These are phyloP conservation scores for Cerceris ruficornis DNA, from an alignment of 2,888 invertebrate species.

Conservation along the genomic window DNA sequence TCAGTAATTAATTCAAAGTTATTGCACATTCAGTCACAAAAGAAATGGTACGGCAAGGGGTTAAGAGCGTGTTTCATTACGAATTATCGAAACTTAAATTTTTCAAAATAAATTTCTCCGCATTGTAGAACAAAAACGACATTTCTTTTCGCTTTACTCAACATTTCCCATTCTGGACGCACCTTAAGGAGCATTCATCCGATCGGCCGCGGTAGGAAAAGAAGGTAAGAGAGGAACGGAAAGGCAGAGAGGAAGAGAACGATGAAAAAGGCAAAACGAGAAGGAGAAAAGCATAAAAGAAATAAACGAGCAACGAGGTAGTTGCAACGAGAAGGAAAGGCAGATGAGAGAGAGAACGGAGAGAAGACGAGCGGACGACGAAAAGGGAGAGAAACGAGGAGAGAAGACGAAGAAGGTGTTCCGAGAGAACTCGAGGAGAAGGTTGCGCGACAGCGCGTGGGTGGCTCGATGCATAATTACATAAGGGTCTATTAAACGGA, in stretches of 20 bases:
- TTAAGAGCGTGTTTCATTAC: no score
- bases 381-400: neutral
- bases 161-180: no score
- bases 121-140: no score
- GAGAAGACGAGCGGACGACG: neutral
- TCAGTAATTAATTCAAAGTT: no score
- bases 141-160: no score
- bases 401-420: constrained; percentile 5
- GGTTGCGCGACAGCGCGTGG: constrained; percentile 59
- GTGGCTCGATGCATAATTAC: constrained; percentile 68
- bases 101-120: no score
- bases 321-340: neutral
- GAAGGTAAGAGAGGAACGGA: constrained; percentile 5
- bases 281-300: neutral
- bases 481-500: constrained; percentile 69
- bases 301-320: no score
- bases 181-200: neutral
- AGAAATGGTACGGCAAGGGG: no score
- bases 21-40: no score
- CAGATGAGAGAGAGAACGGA: neutral
- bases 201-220: neutral
- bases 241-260: neutral
- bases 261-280: neutral
- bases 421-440: constrained; percentile 4
- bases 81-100: no score